Evolutionary conservation across 2,113 vertebrate species (phyloP).

Genomic region (Nesogale talazaci): DNA sequence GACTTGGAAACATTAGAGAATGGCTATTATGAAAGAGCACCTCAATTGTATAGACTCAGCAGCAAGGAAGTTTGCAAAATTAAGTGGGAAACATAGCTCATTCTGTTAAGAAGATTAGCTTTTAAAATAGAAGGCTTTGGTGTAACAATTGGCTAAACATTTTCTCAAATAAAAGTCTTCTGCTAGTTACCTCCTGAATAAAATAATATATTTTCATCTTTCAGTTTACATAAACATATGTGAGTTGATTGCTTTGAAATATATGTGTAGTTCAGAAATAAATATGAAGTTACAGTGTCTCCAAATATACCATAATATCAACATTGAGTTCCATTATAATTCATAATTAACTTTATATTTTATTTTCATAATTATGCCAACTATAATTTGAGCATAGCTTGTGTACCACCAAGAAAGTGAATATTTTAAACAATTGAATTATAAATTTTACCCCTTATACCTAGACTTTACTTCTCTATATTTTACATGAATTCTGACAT

Average conservation of each 20-base stretch:
- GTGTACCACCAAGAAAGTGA: slow-evolving; percentile 42
- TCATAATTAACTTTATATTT: slow-evolving; percentile 37
- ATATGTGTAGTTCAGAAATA: slow-evolving; percentile 25
- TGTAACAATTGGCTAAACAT: neutral
- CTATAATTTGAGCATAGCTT: slow-evolving; percentile 19
- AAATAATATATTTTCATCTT: neutral
- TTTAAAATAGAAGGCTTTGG: slow-evolving; percentile 46
- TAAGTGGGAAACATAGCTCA: neutral
- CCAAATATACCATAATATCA: slow-evolving; percentile 48
- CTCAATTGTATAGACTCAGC: neutral
- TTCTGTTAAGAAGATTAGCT: slow-evolving; percentile 35
- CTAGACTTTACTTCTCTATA: slow-evolving; percentile 61
- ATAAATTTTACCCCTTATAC: slow-evolving; percentile 70
- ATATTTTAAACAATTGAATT: slow-evolving; percentile 61
- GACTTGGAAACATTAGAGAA: neutral
- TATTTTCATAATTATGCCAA: slow-evolving; percentile 60
- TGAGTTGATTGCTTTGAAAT: slow-evolving; percentile 22
- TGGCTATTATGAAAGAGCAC: neutral
- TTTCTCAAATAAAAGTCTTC: slow-evolving; percentile 31
- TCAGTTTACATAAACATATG: neutral
- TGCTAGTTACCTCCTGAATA: slow-evolving; percentile 9
- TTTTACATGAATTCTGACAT: slow-evolving; percentile 43
- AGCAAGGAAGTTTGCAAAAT: slow-evolving; percentile 39
- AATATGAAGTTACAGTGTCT: neutral
- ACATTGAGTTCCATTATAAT: slow-evolving; percentile 26